Base-by-base conservation (phyloP, 1,140 invertebrate genomes). In the Temnothorax longispinosus region DNA sequence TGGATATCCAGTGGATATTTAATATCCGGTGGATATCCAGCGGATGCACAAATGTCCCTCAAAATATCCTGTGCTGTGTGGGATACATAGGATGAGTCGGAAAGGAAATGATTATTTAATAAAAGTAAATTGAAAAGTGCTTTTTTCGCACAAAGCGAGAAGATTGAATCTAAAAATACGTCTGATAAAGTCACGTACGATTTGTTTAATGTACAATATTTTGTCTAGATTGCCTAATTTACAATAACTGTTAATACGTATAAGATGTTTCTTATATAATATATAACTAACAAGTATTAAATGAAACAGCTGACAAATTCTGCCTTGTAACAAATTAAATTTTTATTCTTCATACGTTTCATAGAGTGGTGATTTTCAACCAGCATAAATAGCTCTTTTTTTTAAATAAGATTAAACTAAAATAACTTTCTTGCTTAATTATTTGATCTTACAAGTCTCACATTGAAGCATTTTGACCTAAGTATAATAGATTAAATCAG, bases 201-300 rank as follows among this genome's bases (percentile, higher is more conserved):
- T 58, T 64, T 67, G 10, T 67, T 21, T 67, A n/a, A 44, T 67
- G 44, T 67, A 13, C 18, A 44, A 44, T 21, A 67, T 69, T 69
- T 71, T 52, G 1, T 10, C n/a, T 52, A 71, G 2, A 69, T 69
- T 69, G 6, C 7, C 2, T 15, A 69, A 65, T 58, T 21, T 58
- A 58, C 44, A 47, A 35, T 10, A 52, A 64, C 3, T 50, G n/a
- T 15, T 52, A 27, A 27, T 50, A 69, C 0, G 11, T 44, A 44
- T 47, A 15, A 64, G 21, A 44, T 21, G 5, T 8, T 50, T 69
- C 27, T 44, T 67, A 21, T 27, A 27, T 3, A 27, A 15, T 6
- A 44, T 21, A 47, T 69, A 47, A 47, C 7, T 69, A 69, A 69
- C 5, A 69, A 41, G 7, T 67, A 27, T 69, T 47, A 69, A 44